Percentiles rank a stretch among this genome's conserved stretches.
Evolutionary conservation across 2,797 vertebrate genomes (phyloP).

Genomic region (Pitangus sulphuratus): DNA sequence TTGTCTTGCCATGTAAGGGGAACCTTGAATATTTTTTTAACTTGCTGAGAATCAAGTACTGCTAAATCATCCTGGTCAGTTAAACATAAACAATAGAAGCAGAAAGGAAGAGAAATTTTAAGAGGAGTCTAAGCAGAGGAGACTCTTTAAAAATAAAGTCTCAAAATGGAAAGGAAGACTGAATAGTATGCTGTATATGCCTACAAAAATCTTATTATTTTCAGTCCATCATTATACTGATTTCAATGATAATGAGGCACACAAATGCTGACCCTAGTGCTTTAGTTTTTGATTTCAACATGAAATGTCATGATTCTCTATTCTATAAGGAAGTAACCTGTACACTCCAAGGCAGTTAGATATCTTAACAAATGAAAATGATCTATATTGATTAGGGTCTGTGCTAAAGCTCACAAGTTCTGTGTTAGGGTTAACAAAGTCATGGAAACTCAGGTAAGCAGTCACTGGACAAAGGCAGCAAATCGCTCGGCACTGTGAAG

Average conservation of each 20-base stretch:
- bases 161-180: not conserved
- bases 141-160: not conserved
- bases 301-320: not conserved
- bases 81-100: not conserved
- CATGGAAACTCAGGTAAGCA: accelerated
- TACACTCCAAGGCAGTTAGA: not conserved
- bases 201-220: not conserved
- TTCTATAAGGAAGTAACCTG: not conserved
- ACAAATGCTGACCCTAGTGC: not conserved
- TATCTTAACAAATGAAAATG: not conserved
- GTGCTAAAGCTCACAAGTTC: not conserved
- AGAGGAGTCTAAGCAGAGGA: not conserved
- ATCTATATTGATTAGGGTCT: not conserved
- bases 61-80: not conserved
- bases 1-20: not conserved
- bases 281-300: not conserved
- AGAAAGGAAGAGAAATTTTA: not conserved
- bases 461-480: not conserved
- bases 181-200: not conserved
- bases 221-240: not conserved
- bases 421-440: not conserved
- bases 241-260: not conserved
- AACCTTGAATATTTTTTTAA: not conserved
- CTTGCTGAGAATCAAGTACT: not conserved
- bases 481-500: not conserved